Base-by-base conservation (phyloP, 2,797 vertebrate genomes). In the Apogon hyalosoma region DNA sequence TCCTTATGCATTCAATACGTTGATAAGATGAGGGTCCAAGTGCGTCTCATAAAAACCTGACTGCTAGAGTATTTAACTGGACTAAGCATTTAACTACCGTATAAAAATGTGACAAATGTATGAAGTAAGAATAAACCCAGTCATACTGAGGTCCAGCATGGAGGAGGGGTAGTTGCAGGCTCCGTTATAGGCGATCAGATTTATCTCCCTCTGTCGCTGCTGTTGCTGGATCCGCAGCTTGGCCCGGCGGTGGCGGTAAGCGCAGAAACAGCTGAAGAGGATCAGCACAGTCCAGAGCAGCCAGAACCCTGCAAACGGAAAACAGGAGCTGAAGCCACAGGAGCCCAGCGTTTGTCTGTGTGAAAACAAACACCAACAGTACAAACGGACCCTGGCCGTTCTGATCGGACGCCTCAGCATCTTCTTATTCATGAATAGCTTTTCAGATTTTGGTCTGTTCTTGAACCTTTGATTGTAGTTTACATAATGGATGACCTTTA, bases 151-250 rank as follows among this genome's bases (percentile, higher is more conserved):
- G 74, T 95, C 95, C 79, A 94, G 86, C 91, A 92, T 93, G 36
- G 96, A 95, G 24, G 93, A 82, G 0, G 95, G 95, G 82, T 94
- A 96, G 43, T 94, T 95, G 91, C 94, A 96, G 79, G 96, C 95
- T 79, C 96, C 95, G 0, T 96, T 96, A 80, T 97, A 98, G 61
- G 96, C 96, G 13, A 97, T 95, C 76, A 98, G 94, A 90, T 97
- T 97, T 91, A 98, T 98, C 92, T 98, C 96, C 13, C 95, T 93
- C 91, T 98, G 97, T 57, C 96, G 93, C 92, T 98, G 96, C 88
- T 97, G 96, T 85, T 97, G 96, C 61, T 98, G 97, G 83, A 96
- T 85, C 67, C 95, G 94, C 79, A 96, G 92, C 80, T 98, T 97
- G 90, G 95, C 94, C 42, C 96, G 92, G 38, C 96, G 95, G 82